Evolutionary conservation across 2,797 vertebrate genomes (phyloP).

Genomic region (Acanthurus leucopareius): DNA sequence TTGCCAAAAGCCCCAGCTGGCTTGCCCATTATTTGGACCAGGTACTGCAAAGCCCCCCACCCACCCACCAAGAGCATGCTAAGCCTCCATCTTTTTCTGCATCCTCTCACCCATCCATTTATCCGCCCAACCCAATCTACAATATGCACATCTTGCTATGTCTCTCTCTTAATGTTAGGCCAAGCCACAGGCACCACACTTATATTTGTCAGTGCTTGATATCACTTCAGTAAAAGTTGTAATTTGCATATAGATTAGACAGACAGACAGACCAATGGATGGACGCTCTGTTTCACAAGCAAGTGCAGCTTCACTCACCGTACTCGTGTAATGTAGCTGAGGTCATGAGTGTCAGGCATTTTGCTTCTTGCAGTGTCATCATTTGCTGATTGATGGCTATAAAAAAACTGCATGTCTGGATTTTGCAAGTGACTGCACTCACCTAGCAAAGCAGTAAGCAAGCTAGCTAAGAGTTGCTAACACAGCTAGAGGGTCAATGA

Average conservation of each 20-base stretch:
- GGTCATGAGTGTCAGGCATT: conserved; percentile 28
- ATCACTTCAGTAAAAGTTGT: conserved; percentile 1
- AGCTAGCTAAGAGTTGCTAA: conserved; percentile 52
- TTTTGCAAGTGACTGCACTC: conserved; percentile 52
- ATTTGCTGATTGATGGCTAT: conserved; percentile 57
- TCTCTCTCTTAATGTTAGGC: conserved; percentile 48
- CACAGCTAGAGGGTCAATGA: conserved; percentile 41
- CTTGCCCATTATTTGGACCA: conserved; percentile 75
- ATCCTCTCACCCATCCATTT: conserved; percentile 61
- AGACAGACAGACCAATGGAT: background rate
- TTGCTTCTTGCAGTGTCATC: conserved; percentile 44
- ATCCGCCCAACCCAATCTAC: conserved; percentile 50
- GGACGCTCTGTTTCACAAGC: background rate
- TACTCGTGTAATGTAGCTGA: conserved; percentile 27
- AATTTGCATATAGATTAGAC: conserved; percentile 4
- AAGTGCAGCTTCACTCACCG: conserved; percentile 12
- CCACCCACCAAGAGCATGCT: conserved; percentile 54
- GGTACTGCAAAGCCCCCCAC: conserved; percentile 65
- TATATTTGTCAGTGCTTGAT: conserved; percentile 23
- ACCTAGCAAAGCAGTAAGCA: conserved; percentile 47
- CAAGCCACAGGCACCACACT: conserved; percentile 41
- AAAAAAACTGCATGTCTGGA: conserved; percentile 51
- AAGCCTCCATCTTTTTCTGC: conserved; percentile 59
- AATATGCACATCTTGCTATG: conserved; percentile 46
- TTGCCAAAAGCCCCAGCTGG: conserved; percentile 83